Base-by-base conservation (phyloP, 2,113 vertebrate species). In the Mormyrus lacerda region DNA sequence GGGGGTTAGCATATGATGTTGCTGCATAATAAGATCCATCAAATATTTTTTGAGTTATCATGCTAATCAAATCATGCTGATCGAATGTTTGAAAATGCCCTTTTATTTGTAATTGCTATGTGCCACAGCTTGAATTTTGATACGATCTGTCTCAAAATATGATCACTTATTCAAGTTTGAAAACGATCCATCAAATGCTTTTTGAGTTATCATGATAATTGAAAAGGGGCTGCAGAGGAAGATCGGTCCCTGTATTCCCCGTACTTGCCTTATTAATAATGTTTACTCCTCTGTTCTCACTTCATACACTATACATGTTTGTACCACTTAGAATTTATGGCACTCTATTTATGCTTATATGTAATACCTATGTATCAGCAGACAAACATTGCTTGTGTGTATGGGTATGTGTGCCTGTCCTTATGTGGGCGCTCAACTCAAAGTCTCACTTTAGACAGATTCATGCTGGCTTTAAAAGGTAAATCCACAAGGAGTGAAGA, bases 401-500 rank as follows among this genome's bases (percentile, higher is more conserved):
- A 50, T 73, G 58, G 61, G 42, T 87, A 19, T 87, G 19, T 42
- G 48, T 86, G 51, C 44, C 42, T 61, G 35, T 42, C 19, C n/a
- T 27, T 73, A 21, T 73, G 17, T 48, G 42, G 15, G 17, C 2
- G 9, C n/a, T 48, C 87, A 24, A 19, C 27, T 73, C 19, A 55
- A 21, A 24, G 35, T 58, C 39, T 87, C 53, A 58, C 35, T 21
- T 53, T 65, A 44, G 53, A 58, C n/a, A 27, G 55, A 87, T 87
- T 87, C 85, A 55, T 21, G 35, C 35, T 87, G 87, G 35, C 87
- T 87, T 87, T 87, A 87, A 87, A 87, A 87, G 87, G 87, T 61
- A 65, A 87, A 61, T 53, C 87, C 55, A 21, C 35, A 35, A 15
- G 35, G 53, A 87, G 17, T 87, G 39, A 87, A 45, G 35, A 21